Percentiles rank a stretch among this genome's conserved stretches.
Evolutionary conservation across 2,888 invertebrate species (phyloP).

Genomic region (Sceliomorpha sp.): DNA sequence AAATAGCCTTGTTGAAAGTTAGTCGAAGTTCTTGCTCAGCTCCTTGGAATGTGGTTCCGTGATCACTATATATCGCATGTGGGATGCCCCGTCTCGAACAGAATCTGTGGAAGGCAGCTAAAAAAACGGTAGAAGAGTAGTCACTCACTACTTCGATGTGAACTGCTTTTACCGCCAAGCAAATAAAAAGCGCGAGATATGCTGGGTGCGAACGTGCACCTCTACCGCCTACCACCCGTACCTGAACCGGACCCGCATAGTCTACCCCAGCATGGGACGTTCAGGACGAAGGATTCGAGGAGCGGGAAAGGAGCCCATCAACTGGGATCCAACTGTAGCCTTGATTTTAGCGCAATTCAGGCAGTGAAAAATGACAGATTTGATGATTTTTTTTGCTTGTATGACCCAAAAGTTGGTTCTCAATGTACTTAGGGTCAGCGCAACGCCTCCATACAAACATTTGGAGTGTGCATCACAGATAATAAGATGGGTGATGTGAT

Average conservation of each 20-base stretch:
- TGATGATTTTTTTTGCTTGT: not conserved
- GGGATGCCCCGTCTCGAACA: no score
- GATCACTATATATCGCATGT: no score
- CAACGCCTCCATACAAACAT: conserved; percentile 8
- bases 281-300: conserved; percentile 4
- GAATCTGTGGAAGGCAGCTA: no score
- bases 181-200: conserved; percentile 7
- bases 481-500: not conserved
- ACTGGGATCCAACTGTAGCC: not conserved
- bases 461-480: conserved; percentile 3
- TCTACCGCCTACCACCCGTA: conserved; percentile 2
- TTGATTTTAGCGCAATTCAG: not conserved
- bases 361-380: conserved; percentile 8
- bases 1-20: not conserved
- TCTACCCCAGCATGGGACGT: conserved; percentile 23
- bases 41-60: conserved; percentile 24
- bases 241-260: conserved; percentile 29
- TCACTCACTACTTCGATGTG: conserved; percentile 1
- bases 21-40: conserved; percentile 12
- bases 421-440: not conserved
- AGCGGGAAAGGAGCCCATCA: conserved; percentile 3
- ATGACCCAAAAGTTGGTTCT: conserved; percentile 4
- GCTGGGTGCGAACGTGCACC: not conserved
- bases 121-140: not conserved
- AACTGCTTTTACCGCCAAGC: no score